Evolutionary conservation across 2,797 vertebrate species (phyloP), one percentile per base, ranked within the genome.

Genomic region (Poeciliopsis paucimaculata): DNA sequence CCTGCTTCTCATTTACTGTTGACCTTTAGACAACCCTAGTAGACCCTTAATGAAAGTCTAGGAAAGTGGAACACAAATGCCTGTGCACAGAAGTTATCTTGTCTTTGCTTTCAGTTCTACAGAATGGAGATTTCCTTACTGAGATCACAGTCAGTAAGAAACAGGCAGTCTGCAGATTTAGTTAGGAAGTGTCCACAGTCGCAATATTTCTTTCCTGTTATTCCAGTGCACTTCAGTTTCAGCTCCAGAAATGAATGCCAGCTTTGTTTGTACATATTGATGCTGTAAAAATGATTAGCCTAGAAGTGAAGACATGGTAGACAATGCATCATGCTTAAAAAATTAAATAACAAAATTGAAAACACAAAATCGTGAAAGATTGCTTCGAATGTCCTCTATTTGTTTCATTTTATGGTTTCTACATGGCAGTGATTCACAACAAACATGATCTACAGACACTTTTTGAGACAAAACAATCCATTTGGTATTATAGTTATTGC

Each of bases 61-160:
- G 62, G 55, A 81, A 53, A 75, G 77, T 79, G 41, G 34, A 20
- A 66, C n/a, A 76, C 51, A 49, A 51, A 75, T 72, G 46, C n/a
- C 72, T 57, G 80, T 68, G 71, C 72, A 66, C 31, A 45, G 39
- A 49, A 64, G 72, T 73, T 57, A 73, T 43, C 77, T 82, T 79
- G 77, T 76, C 83, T 90, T 84, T 62, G 55, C 72, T 83, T 81
- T 86, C 82, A 87, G 84, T 71, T 77, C 84, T 84, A 81, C 31
- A 84, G 88, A 91, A 84, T 34, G 26, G 72, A 51, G 76, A 72
- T 84, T 68, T 77, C 82, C 88, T 82, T 74, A 71, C 82, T 76
- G 85, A 28, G 80, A 55, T 96, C 97, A 26, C 96, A 97, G 96
- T 96, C 97, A 64, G 86, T 62, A 77, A 51, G 73, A 83, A 84